Evolutionary conservation across 2,888 invertebrate species (phyloP), one percentile per base, ranked within the genome.

Genomic region (Unio pictorum): DNA sequence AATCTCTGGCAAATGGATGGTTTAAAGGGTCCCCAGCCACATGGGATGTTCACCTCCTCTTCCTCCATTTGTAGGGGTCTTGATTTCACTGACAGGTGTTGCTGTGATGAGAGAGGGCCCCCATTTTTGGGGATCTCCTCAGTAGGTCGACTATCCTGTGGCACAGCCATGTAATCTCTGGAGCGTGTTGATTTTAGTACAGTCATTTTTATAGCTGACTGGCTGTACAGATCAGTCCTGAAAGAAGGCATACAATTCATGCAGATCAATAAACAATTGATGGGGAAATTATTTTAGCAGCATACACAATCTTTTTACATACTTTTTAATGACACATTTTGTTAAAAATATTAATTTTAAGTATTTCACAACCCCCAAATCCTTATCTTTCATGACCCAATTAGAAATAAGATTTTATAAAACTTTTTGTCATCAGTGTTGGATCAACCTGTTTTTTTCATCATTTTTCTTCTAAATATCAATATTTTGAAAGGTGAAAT

Each of bases 1-100:
- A 94, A 94, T 67, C 92, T 89, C 90, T 95, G 95, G 75, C 94
- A 91, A 90, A 92, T 93, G 58, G 89, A 84, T 0, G 95, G 95
- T 66, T 92, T 91, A 84, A 93, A 91, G 82, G 92, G 90, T 7
- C 93, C 92, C 94, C 94, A 94, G 55, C 95, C 95, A 87, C 94
- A 95, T 55, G 67, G n/a, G 20, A 20, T 20, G 81, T 82, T 7
- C 18, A n/a, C 63, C 15, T 45, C 63, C 18, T 60, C 64, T n/a
- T 59, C 61, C 26, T 23, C 55, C 56, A 56, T 57, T 55, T 62
- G 70, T 3, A 61, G 71, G n/a, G 70, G 63, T 11, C 67, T 73
- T 55, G 58, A 61, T 28, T 77, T 71, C 59, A 69, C 69, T 26
- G 72, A 77, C 3, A 45, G 45, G 15, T 45, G 45, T 4, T 45